A percentile compares a stretch with the other conserved stretches of the same genome.
These are phyloP conservation scores for Eristalis arbustorum DNA, from an alignment of 2,888 invertebrate genomes.

Conservation along the genomic window DNA sequence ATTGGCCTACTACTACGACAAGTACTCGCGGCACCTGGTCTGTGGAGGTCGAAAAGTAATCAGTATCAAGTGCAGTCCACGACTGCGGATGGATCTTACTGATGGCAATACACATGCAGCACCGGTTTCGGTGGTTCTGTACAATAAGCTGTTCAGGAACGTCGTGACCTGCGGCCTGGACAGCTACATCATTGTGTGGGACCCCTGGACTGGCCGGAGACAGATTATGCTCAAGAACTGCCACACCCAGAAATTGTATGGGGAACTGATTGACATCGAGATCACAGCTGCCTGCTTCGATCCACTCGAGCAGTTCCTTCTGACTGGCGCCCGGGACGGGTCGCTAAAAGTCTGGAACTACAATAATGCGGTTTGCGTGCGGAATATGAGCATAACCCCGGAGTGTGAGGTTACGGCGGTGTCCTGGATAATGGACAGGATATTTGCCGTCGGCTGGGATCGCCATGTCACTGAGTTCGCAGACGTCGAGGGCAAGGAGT, in stretches of 20 bases:
- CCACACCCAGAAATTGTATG: slow-evolving; percentile 85
- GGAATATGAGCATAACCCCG: slow-evolving; percentile 84
- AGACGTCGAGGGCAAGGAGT: slow-evolving; percentile 81
- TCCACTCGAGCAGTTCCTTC: slow-evolving; percentile 85
- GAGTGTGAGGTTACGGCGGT: slow-evolving; percentile 83
- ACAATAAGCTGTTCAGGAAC: slow-evolving; percentile 88
- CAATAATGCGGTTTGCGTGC: slow-evolving; percentile 87
- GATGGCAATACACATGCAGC: slow-evolving; percentile 88
- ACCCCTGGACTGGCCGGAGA: slow-evolving; percentile 86
- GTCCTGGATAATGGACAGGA: slow-evolving; percentile 84
- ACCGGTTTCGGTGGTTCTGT: slow-evolving; percentile 87
- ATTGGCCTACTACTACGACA: slow-evolving; percentile 85
- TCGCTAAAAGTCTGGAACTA: slow-evolving; percentile 91
- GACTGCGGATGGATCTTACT: slow-evolving; percentile 85
- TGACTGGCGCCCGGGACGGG: slow-evolving; percentile 90
- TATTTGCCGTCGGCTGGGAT: slow-evolving; percentile 91
- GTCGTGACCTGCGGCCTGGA: slow-evolving; percentile 89
- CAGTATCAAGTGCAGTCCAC: slow-evolving; percentile 84
- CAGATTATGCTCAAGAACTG: slow-evolving; percentile 86
- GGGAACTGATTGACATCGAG: slow-evolving; percentile 81
- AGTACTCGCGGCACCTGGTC: slow-evolving; percentile 84
- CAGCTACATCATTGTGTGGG: slow-evolving; percentile 91
- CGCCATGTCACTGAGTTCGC: slow-evolving; percentile 86
- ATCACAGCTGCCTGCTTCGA: slow-evolving; percentile 82
- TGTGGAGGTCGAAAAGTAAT: slow-evolving; percentile 86